Evolutionary conservation across 1,140 invertebrate species (phyloP).

Genomic region (Calephelis nemesis): DNA sequence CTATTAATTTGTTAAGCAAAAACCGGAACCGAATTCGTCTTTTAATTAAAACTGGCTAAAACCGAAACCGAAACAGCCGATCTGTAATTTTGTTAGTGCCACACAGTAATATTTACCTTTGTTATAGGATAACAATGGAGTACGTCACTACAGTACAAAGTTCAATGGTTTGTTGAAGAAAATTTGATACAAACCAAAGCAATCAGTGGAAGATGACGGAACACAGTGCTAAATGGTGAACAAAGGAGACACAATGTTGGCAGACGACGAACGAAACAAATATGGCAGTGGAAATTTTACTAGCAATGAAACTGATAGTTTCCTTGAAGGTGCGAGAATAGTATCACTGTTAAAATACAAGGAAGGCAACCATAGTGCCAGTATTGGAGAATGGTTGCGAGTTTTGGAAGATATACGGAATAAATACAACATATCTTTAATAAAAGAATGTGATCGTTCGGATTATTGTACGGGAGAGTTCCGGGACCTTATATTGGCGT

Average conservation of each 20-base stretch:
- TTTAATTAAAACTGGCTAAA: too few species aligned
- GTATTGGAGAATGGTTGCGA: slow-evolving; percentile 52
- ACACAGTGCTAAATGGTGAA: slow-evolving; percentile 16
- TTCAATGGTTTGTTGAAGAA: slow-evolving; percentile 14
- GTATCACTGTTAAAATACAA: slow-evolving; percentile 55
- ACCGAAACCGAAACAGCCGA: too few species aligned
- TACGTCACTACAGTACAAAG: slow-evolving; percentile 7
- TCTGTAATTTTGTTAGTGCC: slow-evolving; percentile 1
- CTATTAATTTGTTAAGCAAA: too few species aligned
- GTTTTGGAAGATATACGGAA: slow-evolving; percentile 54
- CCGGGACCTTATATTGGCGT: slow-evolving; percentile 57
- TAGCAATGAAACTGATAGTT: slow-evolving; percentile 14
- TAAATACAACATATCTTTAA: slow-evolving; percentile 58
- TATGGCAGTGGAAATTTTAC: slow-evolving; percentile 14
- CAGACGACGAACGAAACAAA: slow-evolving; percentile 10
- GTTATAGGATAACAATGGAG: slow-evolving; percentile 7
- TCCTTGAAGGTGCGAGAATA: slow-evolving; percentile 52
- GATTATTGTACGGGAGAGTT: slow-evolving; percentile 66
- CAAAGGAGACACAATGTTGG: slow-evolving; percentile 12
- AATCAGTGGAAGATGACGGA: slow-evolving; percentile 8
- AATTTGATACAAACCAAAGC: slow-evolving; percentile 13
- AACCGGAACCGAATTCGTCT: too few species aligned
- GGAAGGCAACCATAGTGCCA: slow-evolving; percentile 50
- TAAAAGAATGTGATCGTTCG: slow-evolving; percentile 57
- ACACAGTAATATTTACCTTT: slow-evolving; percentile 9